Base-by-base conservation (phyloP, 2,113 vertebrate species). In the Lagopus muta region DNA sequence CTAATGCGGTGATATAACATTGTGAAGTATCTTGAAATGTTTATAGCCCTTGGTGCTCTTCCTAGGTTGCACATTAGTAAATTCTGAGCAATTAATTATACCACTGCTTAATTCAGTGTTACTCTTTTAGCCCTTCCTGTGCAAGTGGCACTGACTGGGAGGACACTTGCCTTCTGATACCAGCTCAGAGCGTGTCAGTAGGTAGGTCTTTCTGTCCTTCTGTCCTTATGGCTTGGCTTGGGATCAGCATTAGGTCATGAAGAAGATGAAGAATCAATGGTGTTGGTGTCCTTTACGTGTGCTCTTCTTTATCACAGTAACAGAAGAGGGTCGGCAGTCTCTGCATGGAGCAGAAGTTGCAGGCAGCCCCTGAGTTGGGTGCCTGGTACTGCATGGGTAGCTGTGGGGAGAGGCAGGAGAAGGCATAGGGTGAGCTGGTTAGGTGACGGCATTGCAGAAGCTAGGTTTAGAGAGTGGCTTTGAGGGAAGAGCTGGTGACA, bases 1-100 rank as follows among this genome's bases (percentile, higher is more conserved):
- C 72, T 96, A 94, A 92, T 87, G 88, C 11, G 73, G 93, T 64
- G 92, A 94, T 97, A 97, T 97, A 97, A 88, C 93, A 95, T 72
- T 70, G 87, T 85, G 87, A 82, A 90, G 52, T 87, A 57, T 86
- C 85, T 91, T 86, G 92, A 96, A 93, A 88, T 95, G 93, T 97
- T 97, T 97, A 97, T 95, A 69, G 95, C 81, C 90, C 50, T 92
- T 61, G 82, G 71, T 96, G 74, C 55, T 77, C 85, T 91, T 93
- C 75, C 92, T 92, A 66, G 75, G 80, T 81, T 94, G 81, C 65
- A 43, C 96, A 92, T 97, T 97, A 97, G 94, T 96, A 95, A 95
- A 95, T 95, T 90, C 74, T 86, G 81, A 88, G 78, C 77, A 58
- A 84, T 94, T 92, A 95, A 95, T 95, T 95, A 94, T 57, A 55